phyloP scores from a whole-genome alignment of 2,797 vertebrate species.

The Mycteria americana region DNA sequence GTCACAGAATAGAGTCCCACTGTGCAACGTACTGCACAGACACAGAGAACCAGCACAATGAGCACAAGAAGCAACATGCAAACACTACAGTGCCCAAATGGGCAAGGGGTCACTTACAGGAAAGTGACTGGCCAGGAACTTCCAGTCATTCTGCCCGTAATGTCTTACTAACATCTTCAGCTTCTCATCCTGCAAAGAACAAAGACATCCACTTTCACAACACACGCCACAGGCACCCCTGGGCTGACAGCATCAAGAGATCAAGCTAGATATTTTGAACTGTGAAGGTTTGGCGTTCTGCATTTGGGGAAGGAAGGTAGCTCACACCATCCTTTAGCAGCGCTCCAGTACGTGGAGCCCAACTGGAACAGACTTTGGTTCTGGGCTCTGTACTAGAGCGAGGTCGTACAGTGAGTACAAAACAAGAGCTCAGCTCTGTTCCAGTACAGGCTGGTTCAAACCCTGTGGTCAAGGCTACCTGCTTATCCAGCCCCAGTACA shows the following conservation, averaged over 20 bases:
- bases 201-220: background rate
- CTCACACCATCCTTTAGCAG: background rate
- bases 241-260: background rate
- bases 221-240: background rate
- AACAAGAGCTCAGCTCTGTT: background rate
- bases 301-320: background rate
- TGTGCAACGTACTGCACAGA: background rate
- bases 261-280: background rate
- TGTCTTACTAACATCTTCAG: conserved; percentile 88
- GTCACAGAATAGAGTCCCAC: background rate
- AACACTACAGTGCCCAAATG: background rate
- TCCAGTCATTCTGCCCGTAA: conserved; percentile 90
- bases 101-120: conserved; percentile 79
- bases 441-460: background rate
- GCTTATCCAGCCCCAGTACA: background rate
- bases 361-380: background rate
- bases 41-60: background rate
- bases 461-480: background rate
- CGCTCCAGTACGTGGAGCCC: fast-evolving
- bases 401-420: background rate
- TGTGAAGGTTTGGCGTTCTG: background rate
- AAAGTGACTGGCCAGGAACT: conserved; percentile 86
- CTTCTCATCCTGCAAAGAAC: conserved; percentile 85
- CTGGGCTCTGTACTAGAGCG: background rate
- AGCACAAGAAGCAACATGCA: background rate